phyloP scores from a whole-genome alignment of 1,140 invertebrate genomes.

The Bactericera cockerelli region DNA sequence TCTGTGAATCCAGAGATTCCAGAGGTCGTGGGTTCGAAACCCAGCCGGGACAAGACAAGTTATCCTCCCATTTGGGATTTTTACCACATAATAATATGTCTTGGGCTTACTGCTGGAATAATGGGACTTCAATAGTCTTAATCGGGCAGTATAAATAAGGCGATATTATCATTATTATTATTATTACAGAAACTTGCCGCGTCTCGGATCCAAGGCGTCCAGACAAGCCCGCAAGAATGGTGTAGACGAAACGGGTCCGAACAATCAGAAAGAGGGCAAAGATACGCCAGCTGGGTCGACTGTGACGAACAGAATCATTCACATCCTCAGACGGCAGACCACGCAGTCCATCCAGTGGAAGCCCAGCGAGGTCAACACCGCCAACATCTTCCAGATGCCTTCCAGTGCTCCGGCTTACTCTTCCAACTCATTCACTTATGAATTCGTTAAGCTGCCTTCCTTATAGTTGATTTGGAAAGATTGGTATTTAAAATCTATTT shows the following conservation, averaged over 20 bases:
- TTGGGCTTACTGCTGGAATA: no score
- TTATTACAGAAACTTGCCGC: conserved; percentile 16
- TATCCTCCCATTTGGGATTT: no score
- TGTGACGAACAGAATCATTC: neutral
- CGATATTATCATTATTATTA: no score
- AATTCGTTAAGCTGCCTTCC: neutral
- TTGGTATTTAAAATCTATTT: no score
- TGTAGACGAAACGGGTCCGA: no score
- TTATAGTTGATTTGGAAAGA: neutral
- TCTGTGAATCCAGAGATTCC: no score
- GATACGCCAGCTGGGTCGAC: neutral
- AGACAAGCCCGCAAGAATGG: neutral
- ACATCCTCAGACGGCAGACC: neutral
- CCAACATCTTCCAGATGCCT: neutral
- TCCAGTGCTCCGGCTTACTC: neutral
- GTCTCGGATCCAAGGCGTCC: conserved; percentile 7
- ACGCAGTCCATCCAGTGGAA: neutral
- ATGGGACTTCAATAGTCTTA: no score
- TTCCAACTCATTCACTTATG: neutral
- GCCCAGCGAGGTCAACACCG: neutral
- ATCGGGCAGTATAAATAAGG: no score
- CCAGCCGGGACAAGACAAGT: no score
- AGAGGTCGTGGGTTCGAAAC: no score
- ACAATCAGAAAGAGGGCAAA: neutral
- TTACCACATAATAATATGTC: no score